Base-by-base conservation (phyloP, 1,140 invertebrate genomes). In the Triops longicaudatus region DNA sequence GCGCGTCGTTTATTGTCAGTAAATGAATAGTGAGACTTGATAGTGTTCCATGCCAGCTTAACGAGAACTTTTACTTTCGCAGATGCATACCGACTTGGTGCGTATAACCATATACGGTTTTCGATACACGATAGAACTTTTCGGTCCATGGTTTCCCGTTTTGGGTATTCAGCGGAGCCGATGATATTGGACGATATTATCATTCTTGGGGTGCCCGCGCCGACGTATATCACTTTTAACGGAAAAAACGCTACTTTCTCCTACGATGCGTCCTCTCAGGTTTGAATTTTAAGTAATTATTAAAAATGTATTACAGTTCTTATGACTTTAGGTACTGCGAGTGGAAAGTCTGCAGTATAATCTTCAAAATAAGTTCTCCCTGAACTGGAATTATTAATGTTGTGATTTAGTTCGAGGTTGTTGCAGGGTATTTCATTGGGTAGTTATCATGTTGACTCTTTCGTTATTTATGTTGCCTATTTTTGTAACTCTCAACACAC, bases 141-240 rank as follows among this genome's bases (percentile, higher is more conserved):
- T 26, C 14, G 17, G 11, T 75, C 27, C 4, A 12, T 43, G 11
- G 37, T 44, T 14, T 26, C 26, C 12, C 74, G 44, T 10, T 42
- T 41, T 17, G 26, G 74, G 7, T 75, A 75, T 26, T 28, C 74
- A 12, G 74, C 27, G 37, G 74, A 75, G 44, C 37, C 26, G 26
- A 75, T 75, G 28, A 75, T 10, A 44, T 44, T 75, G 1, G 17
- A 41, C 14, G 74, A 75, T 17, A 42, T 75, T n/a, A 26, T 75
- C 27, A 14, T 75, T 31, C 27, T 75, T 2, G 74, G 74, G 5
- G 17, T 75, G 28, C 0, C 50, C 17, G 5, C 50, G 14, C 50
- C 50, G 14, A 6, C 50, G 17, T 63, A 22, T 63, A 14, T 63
- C 6, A 17, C 22, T 17, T 63, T 63, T 63, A 63, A 63, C 17